These are phyloP conservation scores for Hippoglossus stenolepis DNA, from an alignment of 2,113 vertebrate genomes.

Conservation along the genomic window DNA sequence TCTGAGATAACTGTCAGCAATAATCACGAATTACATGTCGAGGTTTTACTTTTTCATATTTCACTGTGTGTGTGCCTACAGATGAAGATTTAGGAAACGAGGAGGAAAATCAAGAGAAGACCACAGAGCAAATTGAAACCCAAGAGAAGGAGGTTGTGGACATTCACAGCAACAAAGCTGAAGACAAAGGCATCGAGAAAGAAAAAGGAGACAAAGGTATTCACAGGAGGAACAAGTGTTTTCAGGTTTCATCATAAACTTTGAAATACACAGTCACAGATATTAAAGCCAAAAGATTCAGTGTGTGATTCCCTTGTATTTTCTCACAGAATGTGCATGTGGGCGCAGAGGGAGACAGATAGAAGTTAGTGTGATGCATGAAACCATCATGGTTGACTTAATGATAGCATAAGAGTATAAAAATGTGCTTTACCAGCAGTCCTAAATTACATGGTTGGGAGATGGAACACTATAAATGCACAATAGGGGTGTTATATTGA, in stretches of 20 bases:
- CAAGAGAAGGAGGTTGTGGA: constrained; percentile 29
- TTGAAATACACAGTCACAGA: not conserved
- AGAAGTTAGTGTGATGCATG: not conserved
- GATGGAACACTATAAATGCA: constrained; percentile 15
- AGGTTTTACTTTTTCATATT: not conserved
- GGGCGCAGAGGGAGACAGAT: not conserved
- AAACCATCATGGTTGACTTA: not conserved
- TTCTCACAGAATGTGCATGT: constrained; percentile 1
- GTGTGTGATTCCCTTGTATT: constrained; percentile 4
- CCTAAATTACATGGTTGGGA: constrained; percentile 16
- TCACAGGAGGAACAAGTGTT: not conserved
- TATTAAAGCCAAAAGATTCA: not conserved
- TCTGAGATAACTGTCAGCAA: constrained; percentile 36
- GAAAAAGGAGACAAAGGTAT: constrained; percentile 60
- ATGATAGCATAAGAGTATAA: constrained; percentile 16
- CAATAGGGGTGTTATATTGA: not conserved
- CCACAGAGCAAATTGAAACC: constrained; percentile 35
- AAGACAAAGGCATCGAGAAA: constrained; percentile 26
- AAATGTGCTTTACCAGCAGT: constrained; percentile 22
- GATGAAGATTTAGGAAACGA: constrained; percentile 50
- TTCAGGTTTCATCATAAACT: not conserved
- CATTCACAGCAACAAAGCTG: not conserved
- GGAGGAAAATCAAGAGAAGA: constrained; percentile 47
- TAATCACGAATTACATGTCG: constrained; percentile 11
- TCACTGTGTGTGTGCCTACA: constrained; percentile 33